Evolutionary conservation across 2,888 invertebrate genomes (phyloP), one percentile per base, ranked within the genome.

Genomic region (Lordiphosa fenestrarum): DNA sequence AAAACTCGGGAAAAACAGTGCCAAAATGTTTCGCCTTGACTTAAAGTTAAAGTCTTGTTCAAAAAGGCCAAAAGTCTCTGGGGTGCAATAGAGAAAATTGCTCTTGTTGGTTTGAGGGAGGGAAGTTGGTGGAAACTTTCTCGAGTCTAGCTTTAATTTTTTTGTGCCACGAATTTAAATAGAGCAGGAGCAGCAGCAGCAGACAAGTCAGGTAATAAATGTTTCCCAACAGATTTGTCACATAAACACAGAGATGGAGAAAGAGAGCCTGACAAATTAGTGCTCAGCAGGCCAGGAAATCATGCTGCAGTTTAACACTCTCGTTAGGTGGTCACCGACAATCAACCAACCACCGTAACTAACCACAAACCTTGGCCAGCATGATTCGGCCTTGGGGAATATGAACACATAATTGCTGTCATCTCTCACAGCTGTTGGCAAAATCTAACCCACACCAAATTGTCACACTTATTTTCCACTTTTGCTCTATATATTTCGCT

Each of bases 31-130:
- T 23, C 65, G 64, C 75, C 72, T 73, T 60, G 69, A 72, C 72
- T 73, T 73, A 53, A 71, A 71, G 77, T 49, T 56, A 33, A 59
- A 73, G 80, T 84, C 80, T 73, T 84, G 75, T 71, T 76, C 15
- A 7, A 6, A 39, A 36, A 35, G 33, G 25, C 9, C 10, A 21
- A 6, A 48, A 41, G 5, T 77, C 85, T 70, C 85, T 41, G 38
- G 88, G 72, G 88, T 86, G 81, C 72, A 69, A 85, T 88, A 76
- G 72, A 53, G 51, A 73, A 87, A 87, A 88, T 88, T 80, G 80
- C 74, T 75, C 70, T 60, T 61, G 53, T 33, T 44, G 69, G 37
- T 41, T 55, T 21, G 38, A 13, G 37, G 19, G 36, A n/a, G 9
- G 21, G n/a, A 0, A n/a, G 21, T 13, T 21, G 46, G 19, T 33